Base-by-base conservation (phyloP, 2,888 invertebrate species). In the Spialia ferax region DNA sequence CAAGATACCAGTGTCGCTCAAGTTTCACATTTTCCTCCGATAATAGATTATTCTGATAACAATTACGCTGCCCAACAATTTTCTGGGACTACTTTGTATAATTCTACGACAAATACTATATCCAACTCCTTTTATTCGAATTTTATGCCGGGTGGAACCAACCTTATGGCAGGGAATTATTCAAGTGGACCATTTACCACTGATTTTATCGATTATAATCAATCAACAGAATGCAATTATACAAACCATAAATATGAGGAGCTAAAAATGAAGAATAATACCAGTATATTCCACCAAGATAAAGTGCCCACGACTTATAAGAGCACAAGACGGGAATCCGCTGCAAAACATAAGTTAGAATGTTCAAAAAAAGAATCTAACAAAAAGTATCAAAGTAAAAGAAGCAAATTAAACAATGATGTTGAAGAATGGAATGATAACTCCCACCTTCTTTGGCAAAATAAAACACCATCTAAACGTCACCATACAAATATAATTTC, bases 71-170 rank as follows among this genome's bases (percentile, higher is more conserved):
- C 87, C 4, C 93, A 93, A 72, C 93, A 93, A 73, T 88, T 88
- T 82, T 87, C 91, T 7, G 91, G 91, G 32, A 91, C 93, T 45
- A 88, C 86, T 11, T 83, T 93, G 62, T 93, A 93, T 72, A 93
- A 92, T 72, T 82, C 89, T 15, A 90, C 93, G 8, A 90, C 91
- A 22, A 93, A 90, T 74, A 92, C 93, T 2, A 88, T 93, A 75
- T 90, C 93, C 0, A 93, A 93, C 80, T 86, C 91, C 0, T 93
- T 93, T 80, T 93, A 93, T 77, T 82, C 91, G 0, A 93, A 93
- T 72, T 91, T 93, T 73, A 93, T 93, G 86, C 88, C 92, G 4
- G 86, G 86, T 63, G 84, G 86, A 71, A 83, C 85, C 60, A 93
- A 92, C 73, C 76, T 93, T 70, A 92, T 93, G 90, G 71, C 90